phyloP scores from a whole-genome alignment of 2,888 invertebrate genomes.

The Microctonus aethiopoides region DNA sequence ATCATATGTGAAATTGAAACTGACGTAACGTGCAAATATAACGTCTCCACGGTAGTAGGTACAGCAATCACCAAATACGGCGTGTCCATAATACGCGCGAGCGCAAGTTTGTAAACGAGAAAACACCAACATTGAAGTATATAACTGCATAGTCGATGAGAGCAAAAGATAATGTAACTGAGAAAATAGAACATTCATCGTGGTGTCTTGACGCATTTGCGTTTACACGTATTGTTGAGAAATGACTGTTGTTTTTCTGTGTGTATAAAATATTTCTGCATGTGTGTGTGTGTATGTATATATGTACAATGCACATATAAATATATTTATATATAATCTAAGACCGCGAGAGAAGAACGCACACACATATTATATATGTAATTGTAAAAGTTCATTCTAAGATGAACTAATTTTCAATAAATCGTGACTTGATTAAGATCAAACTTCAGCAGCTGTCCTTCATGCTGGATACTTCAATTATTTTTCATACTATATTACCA shows the following conservation, averaged over 20 bases:
- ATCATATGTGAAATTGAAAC: slow-evolving; percentile 17
- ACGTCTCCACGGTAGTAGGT: slow-evolving; percentile 39
- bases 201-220: slow-evolving; percentile 17
- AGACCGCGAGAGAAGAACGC: background rate
- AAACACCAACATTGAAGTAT: slow-evolving; percentile 1
- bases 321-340: background rate
- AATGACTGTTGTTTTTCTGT: no score
- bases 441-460: slow-evolving; percentile 16
- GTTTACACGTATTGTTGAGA: slow-evolving; percentile 30
- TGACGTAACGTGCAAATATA: slow-evolving; percentile 42
- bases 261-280: no score
- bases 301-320: no score
- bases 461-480: slow-evolving; percentile 19
- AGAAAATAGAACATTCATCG: slow-evolving; percentile 40
- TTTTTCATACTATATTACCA: slow-evolving; percentile 1
- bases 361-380: background rate
- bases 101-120: background rate
- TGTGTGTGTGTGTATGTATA: background rate
- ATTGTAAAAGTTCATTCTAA: slow-evolving; percentile 12
- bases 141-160: slow-evolving; percentile 39
- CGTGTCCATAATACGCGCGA: background rate
- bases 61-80: slow-evolving; percentile 42
- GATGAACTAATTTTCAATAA: slow-evolving; percentile 33
- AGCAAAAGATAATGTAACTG: slow-evolving; percentile 40
- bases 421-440: slow-evolving; percentile 29